Evolutionary conservation across 2,113 vertebrate genomes (phyloP).

Genomic region (Oriolus oriolus): DNA sequence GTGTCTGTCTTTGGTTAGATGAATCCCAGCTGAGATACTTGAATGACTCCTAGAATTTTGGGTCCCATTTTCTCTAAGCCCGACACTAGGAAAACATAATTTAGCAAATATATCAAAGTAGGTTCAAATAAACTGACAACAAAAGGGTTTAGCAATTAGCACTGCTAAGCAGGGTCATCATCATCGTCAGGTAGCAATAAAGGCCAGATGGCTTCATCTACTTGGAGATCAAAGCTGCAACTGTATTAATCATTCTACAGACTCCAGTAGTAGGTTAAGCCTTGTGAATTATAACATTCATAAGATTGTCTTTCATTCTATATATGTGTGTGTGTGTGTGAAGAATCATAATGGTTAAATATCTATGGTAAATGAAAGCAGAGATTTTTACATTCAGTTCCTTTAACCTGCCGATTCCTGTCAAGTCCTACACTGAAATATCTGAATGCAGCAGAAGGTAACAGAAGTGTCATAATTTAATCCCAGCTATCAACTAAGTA

Average conservation of each 20-base stretch:
- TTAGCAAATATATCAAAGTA: neutral
- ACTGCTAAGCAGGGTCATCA: neutral
- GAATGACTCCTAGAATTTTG: neutral
- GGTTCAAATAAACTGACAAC: neutral
- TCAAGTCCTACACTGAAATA: neutral
- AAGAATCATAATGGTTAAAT: neutral
- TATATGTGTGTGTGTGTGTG: neutral
- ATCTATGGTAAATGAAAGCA: neutral
- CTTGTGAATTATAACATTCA: accelerated
- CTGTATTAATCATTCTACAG: neutral
- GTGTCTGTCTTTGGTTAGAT: neutral
- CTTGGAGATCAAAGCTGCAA: neutral
- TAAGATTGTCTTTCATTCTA: neutral
- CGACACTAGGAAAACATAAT: neutral
- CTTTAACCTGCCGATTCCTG: neutral
- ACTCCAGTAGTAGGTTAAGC: neutral
- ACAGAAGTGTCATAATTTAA: neutral
- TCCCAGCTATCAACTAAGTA: neutral
- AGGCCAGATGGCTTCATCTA: neutral
- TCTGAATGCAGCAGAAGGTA: neutral
- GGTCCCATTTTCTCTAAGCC: neutral
- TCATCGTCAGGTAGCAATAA: neutral
- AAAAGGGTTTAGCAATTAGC: neutral
- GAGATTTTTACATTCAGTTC: neutral
- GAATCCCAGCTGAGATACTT: neutral